Evolutionary conservation across 2,113 vertebrate species (phyloP).

Genomic region (Ictalurus furcatus): DNA sequence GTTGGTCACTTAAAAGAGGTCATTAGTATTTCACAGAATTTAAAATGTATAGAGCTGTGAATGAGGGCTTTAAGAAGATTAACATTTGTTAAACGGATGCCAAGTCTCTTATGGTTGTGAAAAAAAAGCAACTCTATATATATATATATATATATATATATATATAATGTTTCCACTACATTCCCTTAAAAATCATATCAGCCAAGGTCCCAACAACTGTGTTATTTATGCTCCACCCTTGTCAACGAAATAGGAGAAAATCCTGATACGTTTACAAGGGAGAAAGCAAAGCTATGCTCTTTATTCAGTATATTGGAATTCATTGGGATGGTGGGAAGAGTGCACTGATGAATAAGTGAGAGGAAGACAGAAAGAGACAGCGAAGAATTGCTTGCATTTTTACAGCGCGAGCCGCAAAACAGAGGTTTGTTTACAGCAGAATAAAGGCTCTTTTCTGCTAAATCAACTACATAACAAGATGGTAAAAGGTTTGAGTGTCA

Average conservation of each 20-base stretch:
- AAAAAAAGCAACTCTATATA: too few relatives aligned
- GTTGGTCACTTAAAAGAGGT: too few relatives aligned
- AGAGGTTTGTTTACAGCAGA: slow-evolving; percentile 15
- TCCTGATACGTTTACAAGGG: neutral
- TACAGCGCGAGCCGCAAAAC: neutral
- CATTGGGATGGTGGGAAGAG: neutral
- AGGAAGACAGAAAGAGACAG: neutral
- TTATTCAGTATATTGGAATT: neutral
- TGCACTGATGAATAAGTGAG: neutral
- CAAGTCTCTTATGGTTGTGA: neutral
- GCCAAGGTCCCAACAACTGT: neutral
- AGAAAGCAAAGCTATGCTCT: neutral
- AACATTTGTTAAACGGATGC: neutral
- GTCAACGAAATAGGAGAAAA: neutral
- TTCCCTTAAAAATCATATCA: neutral
- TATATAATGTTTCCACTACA: neutral
- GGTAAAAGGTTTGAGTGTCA: slow-evolving; percentile 12
- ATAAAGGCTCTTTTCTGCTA: neutral
- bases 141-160: too few relatives aligned
- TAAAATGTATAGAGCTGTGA: neutral
- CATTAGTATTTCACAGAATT: neutral
- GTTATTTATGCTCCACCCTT: neutral
- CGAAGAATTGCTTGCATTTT: neutral
- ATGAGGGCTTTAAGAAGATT: neutral
- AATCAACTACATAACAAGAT: neutral